Evolutionary conservation across 2,888 invertebrate species (phyloP).

Genomic region (Sylvicola cinctus): DNA sequence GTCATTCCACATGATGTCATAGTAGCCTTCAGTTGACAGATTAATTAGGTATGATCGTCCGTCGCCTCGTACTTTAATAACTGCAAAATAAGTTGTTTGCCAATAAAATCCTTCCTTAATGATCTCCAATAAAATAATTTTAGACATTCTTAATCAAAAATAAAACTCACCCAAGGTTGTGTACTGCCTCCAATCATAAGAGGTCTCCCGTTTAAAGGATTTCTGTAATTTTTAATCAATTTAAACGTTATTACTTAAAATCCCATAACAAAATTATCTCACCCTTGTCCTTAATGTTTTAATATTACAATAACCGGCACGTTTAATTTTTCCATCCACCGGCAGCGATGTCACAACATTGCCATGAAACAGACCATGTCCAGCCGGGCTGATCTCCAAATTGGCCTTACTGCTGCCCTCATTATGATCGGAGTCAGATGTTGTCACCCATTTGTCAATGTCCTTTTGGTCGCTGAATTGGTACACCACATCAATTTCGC

Average conservation of each 20-base stretch:
- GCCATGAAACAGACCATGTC: constrained; percentile 54
- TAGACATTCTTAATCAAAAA: not conserved
- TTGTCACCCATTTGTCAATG: constrained; percentile 49
- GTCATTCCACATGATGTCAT: constrained; percentile 80
- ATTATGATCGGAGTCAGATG: constrained; percentile 59
- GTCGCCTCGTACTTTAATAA: constrained; percentile 77
- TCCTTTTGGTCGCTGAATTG: constrained; percentile 41
- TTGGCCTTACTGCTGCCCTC: constrained; percentile 54
- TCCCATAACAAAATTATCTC: constrained; percentile 11
- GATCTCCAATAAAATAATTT: no score
- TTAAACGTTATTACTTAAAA: constrained; percentile 1
- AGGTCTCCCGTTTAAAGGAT: constrained; percentile 55
- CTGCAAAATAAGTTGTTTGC: constrained; percentile 18
- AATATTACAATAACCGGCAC: constrained; percentile 67
- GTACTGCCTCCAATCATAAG: constrained; percentile 56
- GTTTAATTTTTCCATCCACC: constrained; percentile 58
- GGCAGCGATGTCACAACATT: constrained; percentile 44
- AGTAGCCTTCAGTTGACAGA: constrained; percentile 50
- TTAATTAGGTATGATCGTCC: constrained; percentile 78
- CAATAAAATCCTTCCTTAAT: no score
- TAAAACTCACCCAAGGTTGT: constrained; percentile 26
- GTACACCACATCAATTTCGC: constrained; percentile 55
- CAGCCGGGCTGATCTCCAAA: constrained; percentile 42
- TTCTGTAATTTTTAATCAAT: constrained; percentile 29
- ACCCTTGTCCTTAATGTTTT: constrained; percentile 44